Percentiles rank a stretch among this genome's conserved stretches.
phyloP scores from a whole-genome alignment of 1,140 invertebrate genomes.

The Brachionus plicatilis region DNA sequence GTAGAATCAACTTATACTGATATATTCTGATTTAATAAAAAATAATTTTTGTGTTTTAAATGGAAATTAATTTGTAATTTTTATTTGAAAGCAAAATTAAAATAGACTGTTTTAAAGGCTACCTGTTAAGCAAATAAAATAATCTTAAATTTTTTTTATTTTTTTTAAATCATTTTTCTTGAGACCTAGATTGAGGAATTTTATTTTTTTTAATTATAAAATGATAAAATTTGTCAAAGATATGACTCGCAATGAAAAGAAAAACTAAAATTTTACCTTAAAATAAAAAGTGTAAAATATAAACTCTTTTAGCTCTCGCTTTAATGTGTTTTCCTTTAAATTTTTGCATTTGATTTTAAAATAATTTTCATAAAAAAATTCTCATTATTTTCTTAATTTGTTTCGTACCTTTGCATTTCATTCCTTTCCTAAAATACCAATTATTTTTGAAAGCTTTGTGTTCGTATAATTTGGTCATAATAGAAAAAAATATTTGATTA shows the following conservation, averaged over 20 bases:
- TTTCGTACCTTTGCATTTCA: background rate
- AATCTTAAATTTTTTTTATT: background rate
- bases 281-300: background rate
- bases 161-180: background rate
- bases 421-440: background rate
- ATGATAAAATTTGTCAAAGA: background rate
- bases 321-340: background rate
- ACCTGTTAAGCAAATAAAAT: background rate
- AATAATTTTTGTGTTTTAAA: no score
- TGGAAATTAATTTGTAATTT: background rate
- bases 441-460: background rate
- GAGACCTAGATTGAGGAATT: background rate
- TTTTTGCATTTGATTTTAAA: constrained; percentile 2
- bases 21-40: no score
- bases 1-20: no score
- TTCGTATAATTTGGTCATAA: background rate
- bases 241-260: background rate
- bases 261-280: background rate
- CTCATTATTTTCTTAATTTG: background rate
- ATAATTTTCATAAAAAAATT: background rate
- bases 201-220: background rate
- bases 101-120: background rate
- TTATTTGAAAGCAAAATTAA: background rate
- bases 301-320: background rate
- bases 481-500: background rate